Evolutionary conservation across 2,888 invertebrate species (phyloP), one percentile per base, ranked within the genome.

Genomic region (Odontocerum albicorne): DNA sequence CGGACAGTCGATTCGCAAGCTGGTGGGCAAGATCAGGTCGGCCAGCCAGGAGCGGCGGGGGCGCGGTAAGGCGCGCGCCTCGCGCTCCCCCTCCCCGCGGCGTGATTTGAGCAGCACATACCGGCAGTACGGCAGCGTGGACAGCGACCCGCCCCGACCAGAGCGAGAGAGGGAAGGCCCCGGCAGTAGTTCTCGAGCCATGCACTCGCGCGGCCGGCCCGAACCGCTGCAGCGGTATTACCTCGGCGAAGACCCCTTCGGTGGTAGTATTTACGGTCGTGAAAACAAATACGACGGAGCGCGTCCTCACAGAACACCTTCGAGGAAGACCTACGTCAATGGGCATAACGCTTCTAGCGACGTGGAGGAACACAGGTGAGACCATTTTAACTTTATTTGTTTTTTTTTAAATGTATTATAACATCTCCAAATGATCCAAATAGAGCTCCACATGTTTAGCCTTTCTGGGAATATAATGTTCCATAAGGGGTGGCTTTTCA

Each of bases 241-340:
- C 71, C 80, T 92, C 63, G 91, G 91, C 32, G 91, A 92, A 74
- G 91, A 92, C 77, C 91, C 91, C 20, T 92, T 90, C 71, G 88
- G 86, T 53, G 85, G 86, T 17, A 88, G 87, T 72, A 87, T 90
- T 68, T 91, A 89, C 71, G 90, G 91, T 60, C 83, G 88, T 66
- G 91, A 91, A 72, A 89, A 89, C 72, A 88, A 90, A 68, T 90
- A 91, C 75, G 87, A 87, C 71, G 84, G 85, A 67, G 79, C 77
- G 13, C 81, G 79, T 71, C 73, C 83, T 58, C 75, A 74, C 64
- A 75, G 79, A 65, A 66, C 70, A 64, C 70, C 70, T 68, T 72
- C 68, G 59, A 65, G 65, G 62, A 60, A 62, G 74, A 63, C 55
- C 15, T 54, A 59, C 53, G 38, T 50, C 31, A 54, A 57, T 32